Percentiles rank a stretch among this genome's conserved stretches.
These are phyloP conservation scores for Geococcyx californianus DNA, from an alignment of 2,113 vertebrate species.

Conservation along the genomic window DNA sequence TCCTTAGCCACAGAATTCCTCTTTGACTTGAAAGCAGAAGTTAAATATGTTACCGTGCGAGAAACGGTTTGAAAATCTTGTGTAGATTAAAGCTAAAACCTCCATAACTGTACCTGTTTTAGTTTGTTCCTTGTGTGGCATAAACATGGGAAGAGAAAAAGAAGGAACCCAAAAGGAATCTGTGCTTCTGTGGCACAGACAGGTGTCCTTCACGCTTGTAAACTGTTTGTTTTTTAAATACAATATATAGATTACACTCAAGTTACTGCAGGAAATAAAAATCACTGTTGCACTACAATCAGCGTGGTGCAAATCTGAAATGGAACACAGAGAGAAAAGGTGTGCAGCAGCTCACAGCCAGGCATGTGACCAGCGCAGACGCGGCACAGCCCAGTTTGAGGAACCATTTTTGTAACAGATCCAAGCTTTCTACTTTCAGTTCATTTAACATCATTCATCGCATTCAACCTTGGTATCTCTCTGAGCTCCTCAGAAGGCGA, in stretches of 20 bases:
- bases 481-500: neutral
- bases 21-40: slow-evolving; percentile 35
- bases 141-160: neutral
- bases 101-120: neutral
- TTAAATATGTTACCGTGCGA: neutral
- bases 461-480: too few species aligned
- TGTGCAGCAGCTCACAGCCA: neutral
- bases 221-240: neutral
- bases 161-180: neutral
- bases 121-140: neutral
- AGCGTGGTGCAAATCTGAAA: neutral
- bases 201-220: neutral
- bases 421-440: neutral
- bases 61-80: neutral
- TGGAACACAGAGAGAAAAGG: neutral
- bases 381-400: neutral
- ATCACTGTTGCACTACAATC: neutral
- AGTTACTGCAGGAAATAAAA: neutral
- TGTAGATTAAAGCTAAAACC: neutral
- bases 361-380: accelerated
- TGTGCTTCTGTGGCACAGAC: neutral
- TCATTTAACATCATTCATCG: neutral
- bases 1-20: slow-evolving; percentile 1
- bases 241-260: neutral
- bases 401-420: neutral